Evolutionary conservation across 2,113 vertebrate species (phyloP), one percentile per base, ranked within the genome.

Genomic region (Urocolius indicus): DNA sequence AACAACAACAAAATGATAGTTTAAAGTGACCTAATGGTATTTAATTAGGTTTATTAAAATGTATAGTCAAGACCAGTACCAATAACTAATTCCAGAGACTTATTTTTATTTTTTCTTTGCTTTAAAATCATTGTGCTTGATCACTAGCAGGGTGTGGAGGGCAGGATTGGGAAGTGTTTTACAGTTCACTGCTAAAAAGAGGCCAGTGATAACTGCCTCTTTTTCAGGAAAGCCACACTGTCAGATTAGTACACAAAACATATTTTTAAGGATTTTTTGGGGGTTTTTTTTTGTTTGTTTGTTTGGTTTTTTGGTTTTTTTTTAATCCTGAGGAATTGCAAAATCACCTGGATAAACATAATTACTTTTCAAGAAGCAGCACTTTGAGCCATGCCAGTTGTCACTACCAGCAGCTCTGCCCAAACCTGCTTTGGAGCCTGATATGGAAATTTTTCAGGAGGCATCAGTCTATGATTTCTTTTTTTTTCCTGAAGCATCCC

Each of bases 1-100:
- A 85, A 85, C 51, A 90, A 95, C 67, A 72, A 85, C 38, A 97
- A 96, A 79, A 89, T 77, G 41, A 89, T 74, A 76, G n/a, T 78
- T 87, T 73, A 92, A 71, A 95, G 94, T 89, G 8, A 63, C 67
- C 5, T 63, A 89, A 78, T 17, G 26, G 41, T 74, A 81, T 76
- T 91, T 87, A 82, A 82, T 80, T 87, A 59, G 46, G 30, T 4
- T 71, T 87, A 83, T 76, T 75, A 58, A 91, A 87, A 91, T 43
- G 7, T 26, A 41, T 32, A 76, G 30, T 65, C 30, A 87, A 79
- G 66, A 73, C 30, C 54, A 85, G 85, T 58, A 65, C 12, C 10
- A 85, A 15, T 36, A 87, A 84, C 11, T 68, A 79, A 49, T 79
- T 82, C 13, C 13, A 75, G 15, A 8, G 24, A 88, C 11, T 65